These are phyloP conservation scores for Stenopsyche tienmushanensis DNA, from an alignment of 1,140 invertebrate genomes.

Conservation along the genomic window DNA sequence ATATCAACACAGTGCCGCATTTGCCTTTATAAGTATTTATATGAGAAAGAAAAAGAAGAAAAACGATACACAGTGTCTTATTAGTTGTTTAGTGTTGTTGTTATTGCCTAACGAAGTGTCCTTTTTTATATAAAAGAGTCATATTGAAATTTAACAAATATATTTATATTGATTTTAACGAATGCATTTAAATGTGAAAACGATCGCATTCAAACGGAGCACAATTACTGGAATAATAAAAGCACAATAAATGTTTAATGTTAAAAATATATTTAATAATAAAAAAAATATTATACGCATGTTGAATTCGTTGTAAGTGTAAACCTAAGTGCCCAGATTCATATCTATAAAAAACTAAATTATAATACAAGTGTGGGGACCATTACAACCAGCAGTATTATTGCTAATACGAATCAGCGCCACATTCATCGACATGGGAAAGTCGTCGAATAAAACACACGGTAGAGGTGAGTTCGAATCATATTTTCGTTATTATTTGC, in stretches of 20 bases:
- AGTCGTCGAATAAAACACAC: constrained; percentile 58
- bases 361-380: constrained; percentile 2
- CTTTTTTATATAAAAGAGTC: neutral
- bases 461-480: constrained; percentile 53
- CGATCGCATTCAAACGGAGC: neutral
- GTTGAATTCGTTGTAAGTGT: neutral
- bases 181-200: neutral
- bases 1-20: constrained; percentile 10
- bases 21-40: constrained; percentile 16
- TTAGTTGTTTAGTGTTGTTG: constrained; percentile 17
- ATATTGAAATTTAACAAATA: neutral
- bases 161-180: neutral
- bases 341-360: neutral
- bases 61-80: constrained; percentile 25
- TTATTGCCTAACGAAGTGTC: constrained; percentile 10
- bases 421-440: constrained; percentile 53
- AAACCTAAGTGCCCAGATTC: neutral
- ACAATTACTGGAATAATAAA: constrained; percentile 6
- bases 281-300: neutral
- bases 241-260: neutral
- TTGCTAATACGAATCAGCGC: neutral
- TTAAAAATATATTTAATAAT: neutral
- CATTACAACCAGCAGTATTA: neutral
- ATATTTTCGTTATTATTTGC: too few relatives aligned
- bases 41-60: neutral